Base-by-base conservation (phyloP, 2,888 invertebrate genomes). In the Rhimphoctona megacephalus region DNA sequence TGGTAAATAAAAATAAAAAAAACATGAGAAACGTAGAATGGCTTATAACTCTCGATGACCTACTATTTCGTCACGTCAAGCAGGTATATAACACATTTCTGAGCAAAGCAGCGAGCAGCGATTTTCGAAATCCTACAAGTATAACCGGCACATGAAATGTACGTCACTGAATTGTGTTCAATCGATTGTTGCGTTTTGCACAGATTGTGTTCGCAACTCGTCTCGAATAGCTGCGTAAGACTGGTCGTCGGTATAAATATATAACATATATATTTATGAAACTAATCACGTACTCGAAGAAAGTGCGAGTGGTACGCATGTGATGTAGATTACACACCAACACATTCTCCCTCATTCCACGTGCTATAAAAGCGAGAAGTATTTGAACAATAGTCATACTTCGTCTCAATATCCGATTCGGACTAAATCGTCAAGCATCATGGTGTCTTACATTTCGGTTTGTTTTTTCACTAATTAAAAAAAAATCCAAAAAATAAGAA, bases 211-310 rank as follows among this genome's bases (percentile, higher is more conserved):
- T 82, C 66, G 81, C 77, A 78, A 84, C 54, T 52, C 54, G 43
- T 54, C 54, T 82, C 30, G 39, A 52, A 64, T 64, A 46, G 72
- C 61, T 61, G 74, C 73, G 86, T 22, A 77, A 80, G 46, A 73
- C 49, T 69, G 46, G 36, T 74, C 80, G 61, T 49, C 70, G 46
- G 36, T 76, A 77, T 77, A 81, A 86, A 81, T 84, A 43, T 30
- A 72, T 61, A 33, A 33, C 22, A 1, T 25, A n/a, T 8, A 66
- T 66, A 70, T 85, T 91, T 89, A 81, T n/a, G 17, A 91, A 67
- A 72, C 80, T 49, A 74, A 83, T 89, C 91, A 91, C 91, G 91
- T 90, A 69, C 67, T 76, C 57, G 83, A 91, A 89, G 91, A 91
- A 91, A 91, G 90, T 88, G 87, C 90, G 85, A 82, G 85, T 82